Percentiles rank a stretch among this genome's conserved stretches.
Conservation (phyloP, 2,797 vertebrate species). For the Channa striata region DNA sequence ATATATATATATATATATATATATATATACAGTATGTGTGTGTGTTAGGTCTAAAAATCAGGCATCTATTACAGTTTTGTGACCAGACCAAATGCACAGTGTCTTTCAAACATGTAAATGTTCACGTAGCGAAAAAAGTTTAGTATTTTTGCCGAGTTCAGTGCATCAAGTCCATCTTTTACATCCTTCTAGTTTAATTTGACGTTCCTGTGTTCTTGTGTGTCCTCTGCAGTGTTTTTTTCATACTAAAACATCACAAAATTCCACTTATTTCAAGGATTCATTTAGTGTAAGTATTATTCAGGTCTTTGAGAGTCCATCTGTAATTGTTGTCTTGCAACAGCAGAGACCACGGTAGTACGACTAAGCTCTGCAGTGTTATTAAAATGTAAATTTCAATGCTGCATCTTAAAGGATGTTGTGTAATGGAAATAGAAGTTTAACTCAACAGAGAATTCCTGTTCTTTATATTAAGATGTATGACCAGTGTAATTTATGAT, state of each 20-base stretch:
- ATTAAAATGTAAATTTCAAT: conserved; percentile 60
- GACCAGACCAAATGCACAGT: conserved; percentile 30
- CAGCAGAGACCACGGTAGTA: conserved; percentile 29
- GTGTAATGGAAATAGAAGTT: not conserved
- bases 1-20: conserved; percentile 20
- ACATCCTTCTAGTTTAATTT: not conserved
- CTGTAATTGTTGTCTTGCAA: conserved; percentile 27
- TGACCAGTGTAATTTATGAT: not conserved
- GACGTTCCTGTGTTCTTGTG: conserved; percentile 1
- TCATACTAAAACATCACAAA: conserved; percentile 10
- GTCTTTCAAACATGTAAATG: conserved; percentile 16
- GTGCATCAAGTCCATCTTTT: conserved; percentile 11
- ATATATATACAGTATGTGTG: conserved; percentile 10
- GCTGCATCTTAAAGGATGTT: conserved; percentile 20
- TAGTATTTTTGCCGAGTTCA: conserved; percentile 3
- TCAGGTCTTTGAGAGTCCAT: too few species aligned
- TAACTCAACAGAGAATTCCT: not conserved
- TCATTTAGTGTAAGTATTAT: not conserved
- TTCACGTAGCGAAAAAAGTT: not conserved
- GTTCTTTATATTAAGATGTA: conserved; percentile 1
- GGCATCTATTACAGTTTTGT: conserved; percentile 46
- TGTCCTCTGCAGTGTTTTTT: not conserved
- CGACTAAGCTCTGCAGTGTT: conserved; percentile 43
- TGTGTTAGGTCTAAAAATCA: conserved; percentile 14
- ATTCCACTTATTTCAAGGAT: conserved; percentile 7